A percentile compares a stretch with the other conserved stretches of the same genome.
Evolutionary conservation across 2,797 vertebrate genomes (phyloP).

Genomic region (Urosaurus nigricauda): DNA sequence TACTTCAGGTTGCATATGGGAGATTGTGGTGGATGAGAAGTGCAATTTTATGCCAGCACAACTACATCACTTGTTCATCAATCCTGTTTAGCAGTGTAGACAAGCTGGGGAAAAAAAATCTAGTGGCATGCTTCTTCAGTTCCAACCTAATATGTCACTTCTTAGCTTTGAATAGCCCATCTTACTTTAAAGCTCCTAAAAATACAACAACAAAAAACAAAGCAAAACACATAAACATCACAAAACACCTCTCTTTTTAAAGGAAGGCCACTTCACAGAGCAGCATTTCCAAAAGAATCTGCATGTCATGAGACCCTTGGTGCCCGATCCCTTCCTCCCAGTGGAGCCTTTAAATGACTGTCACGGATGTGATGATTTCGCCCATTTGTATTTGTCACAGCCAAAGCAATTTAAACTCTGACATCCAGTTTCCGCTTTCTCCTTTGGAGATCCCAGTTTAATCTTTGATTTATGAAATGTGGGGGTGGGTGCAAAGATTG

Average conservation of each 20-base stretch:
- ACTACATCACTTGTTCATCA: not conserved
- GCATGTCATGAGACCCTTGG: slow-evolving; percentile 49
- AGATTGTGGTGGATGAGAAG: too few relatives aligned
- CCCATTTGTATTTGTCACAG: slow-evolving; percentile 66
- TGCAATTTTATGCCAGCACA: too few relatives aligned
- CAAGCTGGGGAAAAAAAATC: not conserved
- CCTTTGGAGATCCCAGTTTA: slow-evolving; percentile 58
- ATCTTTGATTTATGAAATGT: slow-evolving; percentile 43
- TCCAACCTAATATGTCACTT: not conserved
- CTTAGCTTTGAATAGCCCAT: not conserved
- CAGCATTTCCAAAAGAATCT: slow-evolving; percentile 54
- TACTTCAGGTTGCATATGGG: too few relatives aligned
- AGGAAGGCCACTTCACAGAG: not conserved
- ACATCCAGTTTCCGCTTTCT: slow-evolving; percentile 48
- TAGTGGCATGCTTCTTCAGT: not conserved
- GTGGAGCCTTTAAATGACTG: slow-evolving; percentile 51
- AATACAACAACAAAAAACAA: not conserved
- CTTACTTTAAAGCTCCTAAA: not conserved
- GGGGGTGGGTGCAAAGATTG: not conserved
- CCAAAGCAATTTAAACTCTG: slow-evolving; percentile 69
- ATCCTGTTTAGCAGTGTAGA: not conserved
- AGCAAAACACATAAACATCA: not conserved
- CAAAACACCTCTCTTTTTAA: slow-evolving; percentile 8
- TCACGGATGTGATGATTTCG: slow-evolving; percentile 59
- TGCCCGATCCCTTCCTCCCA: slow-evolving; percentile 49